These are phyloP conservation scores for Scylla paramamosain DNA, from an alignment of 1,140 invertebrate species.

Conservation along the genomic window DNA sequence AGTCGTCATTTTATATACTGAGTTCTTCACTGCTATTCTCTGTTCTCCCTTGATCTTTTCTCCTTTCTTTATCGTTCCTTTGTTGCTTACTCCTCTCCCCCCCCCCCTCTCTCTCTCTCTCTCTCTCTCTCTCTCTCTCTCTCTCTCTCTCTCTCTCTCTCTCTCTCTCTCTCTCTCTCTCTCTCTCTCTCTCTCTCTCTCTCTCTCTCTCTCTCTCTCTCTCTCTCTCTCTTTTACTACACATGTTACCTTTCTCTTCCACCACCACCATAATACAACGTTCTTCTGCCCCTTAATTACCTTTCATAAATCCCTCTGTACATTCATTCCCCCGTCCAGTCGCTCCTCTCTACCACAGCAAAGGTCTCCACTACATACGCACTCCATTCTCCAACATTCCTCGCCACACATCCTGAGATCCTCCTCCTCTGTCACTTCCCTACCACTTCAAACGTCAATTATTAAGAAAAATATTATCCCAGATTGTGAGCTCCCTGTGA, in stretches of 20 bases:
- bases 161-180: not conserved
- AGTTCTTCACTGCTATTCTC: no score
- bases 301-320: not conserved
- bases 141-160: not conserved
- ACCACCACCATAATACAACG: no score
- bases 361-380: not conserved
- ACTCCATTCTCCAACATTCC: not conserved
- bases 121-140: not conserved
- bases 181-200: not conserved
- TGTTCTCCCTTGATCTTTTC: no score
- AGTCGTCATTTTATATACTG: not conserved
- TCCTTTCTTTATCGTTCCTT: no score
- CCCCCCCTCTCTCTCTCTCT: not conserved
- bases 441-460: conserved; percentile 1
- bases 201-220: not conserved
- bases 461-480: not conserved
- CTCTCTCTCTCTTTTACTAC: not conserved
- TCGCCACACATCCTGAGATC: not conserved
- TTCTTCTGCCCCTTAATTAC: no score
- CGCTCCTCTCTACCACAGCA: not conserved
- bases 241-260: not conserved
- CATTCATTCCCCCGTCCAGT: no score
- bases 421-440: not conserved
- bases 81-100: not conserved
- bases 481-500: not conserved